Base-by-base conservation (phyloP, 1,140 invertebrate species). In the Heliconius hewitsoni region DNA sequence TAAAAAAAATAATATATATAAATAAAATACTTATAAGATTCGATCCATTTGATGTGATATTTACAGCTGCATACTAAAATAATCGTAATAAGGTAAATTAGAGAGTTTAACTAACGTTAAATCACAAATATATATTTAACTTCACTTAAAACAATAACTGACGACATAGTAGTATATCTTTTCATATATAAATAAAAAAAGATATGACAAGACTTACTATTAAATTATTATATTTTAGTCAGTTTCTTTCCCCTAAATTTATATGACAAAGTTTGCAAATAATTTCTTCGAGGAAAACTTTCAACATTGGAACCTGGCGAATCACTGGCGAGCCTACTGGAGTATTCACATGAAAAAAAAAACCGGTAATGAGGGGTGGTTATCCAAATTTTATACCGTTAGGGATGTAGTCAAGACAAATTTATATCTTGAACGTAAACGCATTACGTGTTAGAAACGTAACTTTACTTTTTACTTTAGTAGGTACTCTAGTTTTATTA, bases 311-410 rank as follows among this genome's bases (percentile, higher is more conserved):
- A 82, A 76, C 81, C 77, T 83, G 79, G 82, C 84, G 88, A 89
- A 89, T 87, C 87, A 86, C 86, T 87, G 85, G 83, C 83, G 78
- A 83, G 83, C 79, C 82, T 89, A 84, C 87, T 90, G 83, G 86
- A 90, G 83, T 83, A 90, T 90, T 90, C 84, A 89, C 84, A 84
- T 82, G 85, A 89, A 88, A 3, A 2, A 2, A 89, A 66, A 90
- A 90, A 89, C 86, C 82, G 84, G 87, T 89, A 90, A 90, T 90
- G 86, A 90, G 87, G 81, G 82, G 78, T 77, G 73, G 79, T 85
- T 84, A 86, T 90, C 80, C 88, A 89, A 87, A 71, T 89, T 90
- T 88, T 83, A 87, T 83, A 81, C 27, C 70, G 60, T 82, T 84
- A 86, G 82, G 74, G 84, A 85, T 85, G 85, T 50, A 77, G 70